Conservation (phyloP, 2,888 invertebrate species). For the Drosophila paramelanica region DNA sequence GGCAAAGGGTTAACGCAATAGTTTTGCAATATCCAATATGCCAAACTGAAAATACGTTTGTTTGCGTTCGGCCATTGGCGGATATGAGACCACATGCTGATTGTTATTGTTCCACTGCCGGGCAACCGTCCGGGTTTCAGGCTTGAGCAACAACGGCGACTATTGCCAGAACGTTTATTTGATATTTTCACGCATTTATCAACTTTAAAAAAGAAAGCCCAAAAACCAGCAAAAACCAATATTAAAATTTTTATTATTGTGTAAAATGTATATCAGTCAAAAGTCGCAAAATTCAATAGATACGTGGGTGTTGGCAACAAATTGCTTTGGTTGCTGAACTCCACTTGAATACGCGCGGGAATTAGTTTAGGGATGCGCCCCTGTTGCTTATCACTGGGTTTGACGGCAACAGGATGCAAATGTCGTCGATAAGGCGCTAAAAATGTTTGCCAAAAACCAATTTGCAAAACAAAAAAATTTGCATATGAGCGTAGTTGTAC, state of each 20-base stretch:
- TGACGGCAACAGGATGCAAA: slow-evolving; percentile 53
- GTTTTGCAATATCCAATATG: slow-evolving; percentile 72
- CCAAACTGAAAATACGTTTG: slow-evolving; percentile 58
- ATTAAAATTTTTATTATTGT: slow-evolving; percentile 72
- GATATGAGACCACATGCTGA: slow-evolving; percentile 83
- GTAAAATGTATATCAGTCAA: slow-evolving; percentile 50
- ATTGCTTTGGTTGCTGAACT: slow-evolving; percentile 69
- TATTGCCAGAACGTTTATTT: slow-evolving; percentile 32
- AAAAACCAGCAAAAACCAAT: slow-evolving; percentile 49
- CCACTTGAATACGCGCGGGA: slow-evolving; percentile 65
- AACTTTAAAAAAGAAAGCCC: slow-evolving; percentile 22
- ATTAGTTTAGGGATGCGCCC: slow-evolving; percentile 50
- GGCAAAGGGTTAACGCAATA: slow-evolving; percentile 72
- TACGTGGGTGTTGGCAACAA: slow-evolving; percentile 53
- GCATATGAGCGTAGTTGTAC: slow-evolving; percentile 57
- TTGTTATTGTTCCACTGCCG: slow-evolving; percentile 61
- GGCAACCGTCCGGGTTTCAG: slow-evolving; percentile 32
- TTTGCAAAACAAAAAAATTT: slow-evolving; percentile 69
- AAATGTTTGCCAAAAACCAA: slow-evolving; percentile 64
- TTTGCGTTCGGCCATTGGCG: slow-evolving; percentile 59
- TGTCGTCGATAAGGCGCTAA: slow-evolving; percentile 52
- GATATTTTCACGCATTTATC: slow-evolving; percentile 28
- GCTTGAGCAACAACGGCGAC: slow-evolving; percentile 23
- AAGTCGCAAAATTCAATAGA: slow-evolving; percentile 53
- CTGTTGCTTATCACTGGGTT: slow-evolving; percentile 39